These are phyloP conservation scores for Globicephala melas DNA, from an alignment of 2,113 vertebrate species.

Conservation along the genomic window DNA sequence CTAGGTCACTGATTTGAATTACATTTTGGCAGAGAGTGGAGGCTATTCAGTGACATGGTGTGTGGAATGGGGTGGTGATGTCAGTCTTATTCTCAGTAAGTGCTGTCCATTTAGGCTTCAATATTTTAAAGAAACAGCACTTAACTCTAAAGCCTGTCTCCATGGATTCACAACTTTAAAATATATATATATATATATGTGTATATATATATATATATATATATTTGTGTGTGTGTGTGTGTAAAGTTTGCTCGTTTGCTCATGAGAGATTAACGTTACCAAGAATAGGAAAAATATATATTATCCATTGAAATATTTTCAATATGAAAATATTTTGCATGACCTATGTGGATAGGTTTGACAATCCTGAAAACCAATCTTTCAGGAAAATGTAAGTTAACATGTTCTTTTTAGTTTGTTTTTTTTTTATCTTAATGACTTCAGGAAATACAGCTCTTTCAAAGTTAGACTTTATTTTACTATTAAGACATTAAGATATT, in stretches of 20 bases:
- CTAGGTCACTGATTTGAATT: conserved; percentile 75
- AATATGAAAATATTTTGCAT: conserved; percentile 3
- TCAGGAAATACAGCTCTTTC: neutral
- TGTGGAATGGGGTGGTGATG: conserved; percentile 63
- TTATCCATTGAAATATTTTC: neutral
- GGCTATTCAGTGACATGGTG: conserved; percentile 61
- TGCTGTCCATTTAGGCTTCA: conserved; percentile 63
- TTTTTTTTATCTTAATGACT: neutral
- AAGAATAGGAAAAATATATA: conserved; percentile 27
- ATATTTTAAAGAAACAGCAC: conserved; percentile 58
- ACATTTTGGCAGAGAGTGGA: conserved; percentile 63
- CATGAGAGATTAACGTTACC: neutral
- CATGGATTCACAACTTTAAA: conserved; percentile 2
- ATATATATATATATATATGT: neutral
- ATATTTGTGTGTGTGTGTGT: neutral
- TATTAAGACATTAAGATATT: neutral
- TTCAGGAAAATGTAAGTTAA: neutral
- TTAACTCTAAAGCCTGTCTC: conserved; percentile 30
- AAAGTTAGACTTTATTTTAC: conserved; percentile 5
- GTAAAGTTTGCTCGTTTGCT: neutral
- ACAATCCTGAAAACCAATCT: neutral
- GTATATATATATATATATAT: neutral
- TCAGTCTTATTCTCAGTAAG: conserved; percentile 73
- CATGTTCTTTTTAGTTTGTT: neutral
- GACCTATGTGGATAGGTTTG: neutral